phyloP scores from a whole-genome alignment of 2,113 vertebrate species.

The Mastomys coucha region DNA sequence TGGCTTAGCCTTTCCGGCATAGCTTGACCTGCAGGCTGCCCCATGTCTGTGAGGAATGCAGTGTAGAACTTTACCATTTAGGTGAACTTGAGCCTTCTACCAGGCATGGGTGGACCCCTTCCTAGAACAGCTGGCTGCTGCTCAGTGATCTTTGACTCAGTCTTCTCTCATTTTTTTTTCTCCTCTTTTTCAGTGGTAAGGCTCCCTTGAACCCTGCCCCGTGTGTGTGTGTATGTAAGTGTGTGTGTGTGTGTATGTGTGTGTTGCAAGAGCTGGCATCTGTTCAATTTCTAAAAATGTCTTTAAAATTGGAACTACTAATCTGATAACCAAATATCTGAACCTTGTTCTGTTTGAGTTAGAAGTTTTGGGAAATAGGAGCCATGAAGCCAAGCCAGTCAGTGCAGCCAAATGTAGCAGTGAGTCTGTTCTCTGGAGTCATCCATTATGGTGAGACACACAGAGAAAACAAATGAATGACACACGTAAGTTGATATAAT shows the following conservation, averaged over 20 bases:
- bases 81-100: not conserved
- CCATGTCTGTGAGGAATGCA: not conserved
- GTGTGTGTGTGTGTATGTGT: not conserved
- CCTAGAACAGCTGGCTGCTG: conserved; percentile 63
- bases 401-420: not conserved
- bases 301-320: conserved; percentile 48
- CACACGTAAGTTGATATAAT: not conserved
- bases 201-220: not conserved
- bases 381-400: not conserved
- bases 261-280: conserved; percentile 75
- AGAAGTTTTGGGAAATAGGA: conserved; percentile 70
- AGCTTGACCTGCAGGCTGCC: not conserved
- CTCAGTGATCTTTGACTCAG: conserved; percentile 36
- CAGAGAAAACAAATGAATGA: not conserved
- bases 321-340: conserved; percentile 51
- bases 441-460: not conserved
- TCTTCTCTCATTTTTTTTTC: not conserved
- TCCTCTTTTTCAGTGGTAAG: not conserved
- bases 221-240: not conserved
- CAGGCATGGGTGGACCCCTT: conserved; percentile 10
- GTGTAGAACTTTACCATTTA: not conserved
- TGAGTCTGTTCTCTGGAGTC: not conserved
- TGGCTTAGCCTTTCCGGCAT: not conserved
- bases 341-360: conserved; percentile 65
- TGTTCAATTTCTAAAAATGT: conserved; percentile 59